These are phyloP conservation scores for Arothron firmamentum DNA, from an alignment of 2,113 vertebrate genomes.

Conservation along the genomic window DNA sequence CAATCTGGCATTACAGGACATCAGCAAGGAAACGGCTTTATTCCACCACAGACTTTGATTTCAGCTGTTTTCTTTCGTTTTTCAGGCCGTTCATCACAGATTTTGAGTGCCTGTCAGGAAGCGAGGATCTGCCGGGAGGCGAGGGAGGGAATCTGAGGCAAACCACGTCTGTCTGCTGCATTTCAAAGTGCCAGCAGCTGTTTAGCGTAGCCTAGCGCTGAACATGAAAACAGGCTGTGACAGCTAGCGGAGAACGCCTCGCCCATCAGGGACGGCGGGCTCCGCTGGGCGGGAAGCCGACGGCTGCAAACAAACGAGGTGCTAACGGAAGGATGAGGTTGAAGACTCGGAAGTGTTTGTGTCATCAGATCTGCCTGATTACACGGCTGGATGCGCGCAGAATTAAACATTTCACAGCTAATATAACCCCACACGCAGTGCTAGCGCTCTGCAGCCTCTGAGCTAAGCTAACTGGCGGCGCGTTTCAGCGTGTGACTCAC, in stretches of 20 bases:
- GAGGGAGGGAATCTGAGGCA: conserved; percentile 1
- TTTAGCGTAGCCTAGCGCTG: neutral
- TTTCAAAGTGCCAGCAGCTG: neutral
- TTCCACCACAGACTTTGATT: neutral
- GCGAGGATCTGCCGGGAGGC: too few relatives aligned
- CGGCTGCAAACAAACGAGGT: too few relatives aligned
- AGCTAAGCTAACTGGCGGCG: neutral
- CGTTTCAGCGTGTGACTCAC: conserved; percentile 69
- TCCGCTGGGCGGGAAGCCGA: too few relatives aligned
- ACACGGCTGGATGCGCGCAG: neutral
- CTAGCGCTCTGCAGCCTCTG: too few relatives aligned
- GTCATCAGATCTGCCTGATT: neutral
- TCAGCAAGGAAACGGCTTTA: conserved; percentile 16
- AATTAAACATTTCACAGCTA: conserved; percentile 12
- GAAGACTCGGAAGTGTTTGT: neutral
- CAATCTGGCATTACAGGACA: conserved; percentile 34
- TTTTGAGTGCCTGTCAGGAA: too few relatives aligned
- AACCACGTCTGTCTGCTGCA: neutral
- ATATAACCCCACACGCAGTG: too few relatives aligned
- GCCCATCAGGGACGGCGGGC: too few relatives aligned
- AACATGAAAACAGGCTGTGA: neutral
- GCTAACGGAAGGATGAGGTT: neutral
- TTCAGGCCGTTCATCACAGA: too few relatives aligned
- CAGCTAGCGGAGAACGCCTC: too few relatives aligned
- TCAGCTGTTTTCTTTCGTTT: neutral